These are phyloP conservation scores for Girardia tigrina DNA, from an alignment of 2,888 invertebrate genomes.

Conservation along the genomic window DNA sequence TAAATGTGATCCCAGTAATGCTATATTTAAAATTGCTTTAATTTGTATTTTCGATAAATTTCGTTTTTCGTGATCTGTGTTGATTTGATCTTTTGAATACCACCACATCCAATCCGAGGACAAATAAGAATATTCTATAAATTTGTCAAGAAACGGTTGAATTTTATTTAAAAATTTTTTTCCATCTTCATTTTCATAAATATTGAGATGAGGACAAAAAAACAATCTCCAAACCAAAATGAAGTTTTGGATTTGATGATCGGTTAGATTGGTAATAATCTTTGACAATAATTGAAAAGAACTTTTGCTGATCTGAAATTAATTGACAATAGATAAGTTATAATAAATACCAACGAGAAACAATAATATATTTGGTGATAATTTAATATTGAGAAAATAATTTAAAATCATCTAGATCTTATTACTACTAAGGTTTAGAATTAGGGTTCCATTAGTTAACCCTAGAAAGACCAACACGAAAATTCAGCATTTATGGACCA, in stretches of 20 bases:
- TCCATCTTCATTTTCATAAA: background rate
- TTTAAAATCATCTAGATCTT: too few species aligned
- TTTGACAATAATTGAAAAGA: background rate
- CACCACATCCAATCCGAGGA: background rate
- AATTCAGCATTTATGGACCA: too few species aligned
- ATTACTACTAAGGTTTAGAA: too few species aligned
- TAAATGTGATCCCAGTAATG: background rate
- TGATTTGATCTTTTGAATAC: background rate
- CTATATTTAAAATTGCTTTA: background rate
- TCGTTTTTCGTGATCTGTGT: conserved; percentile 14
- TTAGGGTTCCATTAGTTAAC: too few species aligned
- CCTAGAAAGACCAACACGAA: too few species aligned
- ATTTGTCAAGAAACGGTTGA: conserved; percentile 6
- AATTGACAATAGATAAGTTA: background rate
- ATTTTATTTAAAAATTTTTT: conserved; percentile 7
- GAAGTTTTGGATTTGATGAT: background rate
- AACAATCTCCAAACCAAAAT: background rate
- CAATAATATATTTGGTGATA: background rate
- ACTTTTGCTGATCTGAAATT: background rate
- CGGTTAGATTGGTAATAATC: background rate
- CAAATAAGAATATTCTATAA: conserved; percentile 1
- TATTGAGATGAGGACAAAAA: background rate
- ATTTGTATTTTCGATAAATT: conserved; percentile 19
- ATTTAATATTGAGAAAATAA: background rate
- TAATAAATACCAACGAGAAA: background rate